Conservation (phyloP, 2,888 invertebrate genomes). For the Metopia argyrocephala region DNA sequence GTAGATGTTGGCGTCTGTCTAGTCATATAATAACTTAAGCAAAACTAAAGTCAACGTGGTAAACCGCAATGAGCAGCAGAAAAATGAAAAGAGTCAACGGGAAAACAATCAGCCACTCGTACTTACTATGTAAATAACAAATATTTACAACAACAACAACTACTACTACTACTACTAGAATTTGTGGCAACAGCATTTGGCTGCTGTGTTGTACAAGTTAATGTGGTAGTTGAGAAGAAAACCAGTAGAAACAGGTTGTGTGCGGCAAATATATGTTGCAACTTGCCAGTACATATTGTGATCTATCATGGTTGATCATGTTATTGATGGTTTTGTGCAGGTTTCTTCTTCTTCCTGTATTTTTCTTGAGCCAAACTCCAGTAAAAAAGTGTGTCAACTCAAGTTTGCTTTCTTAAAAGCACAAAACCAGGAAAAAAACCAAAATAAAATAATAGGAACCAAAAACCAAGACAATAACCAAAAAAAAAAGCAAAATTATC, state of each 20-base stretch:
- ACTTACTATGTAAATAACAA: constrained; percentile 18
- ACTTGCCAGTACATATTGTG: constrained; percentile 50
- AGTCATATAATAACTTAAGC: background rate
- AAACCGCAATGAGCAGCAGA: constrained; percentile 38
- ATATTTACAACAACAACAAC: constrained; percentile 38
- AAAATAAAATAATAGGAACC: constrained; percentile 23
- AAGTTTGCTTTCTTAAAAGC: constrained; percentile 55
- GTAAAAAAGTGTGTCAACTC: constrained; percentile 62
- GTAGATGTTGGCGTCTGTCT: constrained; percentile 58
- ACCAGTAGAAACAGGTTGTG: constrained; percentile 67
- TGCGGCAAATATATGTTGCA: constrained; percentile 54
- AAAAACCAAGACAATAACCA: constrained; percentile 20
- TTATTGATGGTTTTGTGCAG: constrained; percentile 62
- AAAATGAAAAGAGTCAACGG: constrained; percentile 59
- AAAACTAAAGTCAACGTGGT: background rate
- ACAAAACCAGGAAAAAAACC: constrained; percentile 24
- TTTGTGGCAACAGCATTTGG: background rate
- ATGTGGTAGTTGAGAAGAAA: constrained; percentile 33
- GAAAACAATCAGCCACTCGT: constrained; percentile 28
- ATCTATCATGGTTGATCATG: constrained; percentile 62
- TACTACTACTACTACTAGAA: constrained; percentile 12
- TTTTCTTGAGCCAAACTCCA: constrained; percentile 25
- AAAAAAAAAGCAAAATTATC: constrained; percentile 19
- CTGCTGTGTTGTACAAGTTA: constrained; percentile 13
- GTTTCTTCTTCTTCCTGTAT: constrained; percentile 40